Conservation (phyloP, 2,113 vertebrate species). For the Channa maculata region DNA sequence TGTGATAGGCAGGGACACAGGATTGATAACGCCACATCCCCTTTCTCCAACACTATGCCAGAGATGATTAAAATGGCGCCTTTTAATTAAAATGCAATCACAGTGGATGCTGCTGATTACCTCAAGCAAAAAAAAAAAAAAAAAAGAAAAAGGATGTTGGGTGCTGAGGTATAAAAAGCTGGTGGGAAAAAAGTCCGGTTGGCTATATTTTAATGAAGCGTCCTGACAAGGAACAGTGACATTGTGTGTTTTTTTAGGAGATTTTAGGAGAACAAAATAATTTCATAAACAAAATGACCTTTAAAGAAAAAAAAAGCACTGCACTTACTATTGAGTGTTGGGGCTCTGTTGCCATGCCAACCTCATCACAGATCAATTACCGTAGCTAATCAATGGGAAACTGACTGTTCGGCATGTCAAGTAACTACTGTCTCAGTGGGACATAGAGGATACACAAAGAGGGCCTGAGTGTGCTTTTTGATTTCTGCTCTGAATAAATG, state of each 20-base stretch:
- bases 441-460: constrained; percentile 8
- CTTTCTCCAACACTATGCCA: constrained; percentile 49
- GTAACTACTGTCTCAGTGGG: constrained; percentile 12
- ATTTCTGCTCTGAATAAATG: neutral
- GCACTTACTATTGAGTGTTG: constrained; percentile 9
- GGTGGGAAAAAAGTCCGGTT: neutral
- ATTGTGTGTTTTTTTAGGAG: constrained; percentile 11
- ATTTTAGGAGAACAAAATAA: constrained; percentile 20
- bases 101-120: constrained; percentile 72
- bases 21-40: constrained; percentile 68
- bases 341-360: constrained; percentile 55
- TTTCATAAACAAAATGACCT: constrained; percentile 42
- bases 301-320: constrained; percentile 7
- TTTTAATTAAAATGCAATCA: constrained; percentile 81
- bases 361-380: constrained; percentile 45
- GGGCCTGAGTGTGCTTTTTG: neutral
- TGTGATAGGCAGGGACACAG: constrained; percentile 53
- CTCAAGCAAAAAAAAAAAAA: constrained; percentile 35
- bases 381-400: constrained; percentile 32
- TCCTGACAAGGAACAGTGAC: constrained; percentile 28
- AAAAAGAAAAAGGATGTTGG: constrained; percentile 3
- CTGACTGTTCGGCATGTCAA: constrained; percentile 3
- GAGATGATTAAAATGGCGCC: constrained; percentile 77
- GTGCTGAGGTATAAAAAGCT: constrained; percentile 18
- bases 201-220: constrained; percentile 48